These are phyloP conservation scores for Heterotis niloticus DNA, from an alignment of 2,113 vertebrate genomes.

Conservation along the genomic window DNA sequence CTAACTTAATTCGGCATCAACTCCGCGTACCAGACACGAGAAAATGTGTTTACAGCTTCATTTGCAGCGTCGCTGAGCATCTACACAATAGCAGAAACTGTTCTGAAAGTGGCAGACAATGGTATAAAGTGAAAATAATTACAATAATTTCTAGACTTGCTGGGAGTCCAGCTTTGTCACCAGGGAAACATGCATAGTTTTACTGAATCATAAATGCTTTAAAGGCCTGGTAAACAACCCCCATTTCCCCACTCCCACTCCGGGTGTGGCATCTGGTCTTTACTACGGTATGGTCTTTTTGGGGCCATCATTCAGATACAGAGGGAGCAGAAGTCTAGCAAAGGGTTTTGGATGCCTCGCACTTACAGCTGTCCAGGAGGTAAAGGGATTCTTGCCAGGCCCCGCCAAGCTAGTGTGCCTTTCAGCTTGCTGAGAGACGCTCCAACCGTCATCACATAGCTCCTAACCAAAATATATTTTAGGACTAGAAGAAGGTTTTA, in stretches of 20 bases:
- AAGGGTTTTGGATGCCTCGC: conserved; percentile 28
- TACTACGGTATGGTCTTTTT: neutral
- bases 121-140: conserved; percentile 13
- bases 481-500: conserved; percentile 24
- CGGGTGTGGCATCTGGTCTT: neutral
- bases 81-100: neutral
- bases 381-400: conserved; percentile 25
- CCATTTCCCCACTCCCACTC: neutral
- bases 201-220: conserved; percentile 2
- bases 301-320: conserved; percentile 28
- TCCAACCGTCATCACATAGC: conserved; percentile 31
- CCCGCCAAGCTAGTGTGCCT: conserved; percentile 21
- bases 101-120: neutral
- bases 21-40: neutral
- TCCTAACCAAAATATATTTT: conserved; percentile 22
- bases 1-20: neutral
- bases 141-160: conserved; percentile 12
- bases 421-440: conserved; percentile 33
- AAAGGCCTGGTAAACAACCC: neutral
- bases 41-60: neutral
- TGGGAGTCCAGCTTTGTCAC: neutral
- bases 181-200: neutral
- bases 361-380: conserved; percentile 24
- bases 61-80: neutral
- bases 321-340: conserved; percentile 21